Conservation (phyloP, 1,140 invertebrate species). For the Ips typographus region DNA sequence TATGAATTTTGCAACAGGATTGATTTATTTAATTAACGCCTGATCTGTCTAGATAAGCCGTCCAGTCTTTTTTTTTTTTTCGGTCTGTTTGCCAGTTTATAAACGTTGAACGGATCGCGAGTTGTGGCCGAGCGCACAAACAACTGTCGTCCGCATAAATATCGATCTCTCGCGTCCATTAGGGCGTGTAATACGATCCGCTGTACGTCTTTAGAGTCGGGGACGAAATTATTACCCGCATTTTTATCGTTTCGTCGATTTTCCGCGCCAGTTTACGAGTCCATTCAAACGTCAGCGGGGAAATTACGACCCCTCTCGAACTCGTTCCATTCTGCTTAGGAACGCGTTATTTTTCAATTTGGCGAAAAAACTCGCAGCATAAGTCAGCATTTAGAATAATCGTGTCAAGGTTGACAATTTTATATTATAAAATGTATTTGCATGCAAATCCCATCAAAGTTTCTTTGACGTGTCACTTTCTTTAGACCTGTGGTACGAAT, state of each 20-base stretch:
- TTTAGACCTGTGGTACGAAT: too few relatives aligned
- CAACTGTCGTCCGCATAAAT: conserved; percentile 6
- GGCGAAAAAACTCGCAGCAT: not conserved
- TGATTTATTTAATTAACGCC: not conserved
- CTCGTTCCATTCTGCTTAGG: conserved; percentile 1
- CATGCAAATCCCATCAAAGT: too few relatives aligned
- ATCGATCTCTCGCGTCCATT: conserved; percentile 11
- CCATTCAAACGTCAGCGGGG: conserved; percentile 27
- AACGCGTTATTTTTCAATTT: not conserved
- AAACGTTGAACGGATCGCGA: not conserved
- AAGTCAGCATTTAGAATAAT: too few relatives aligned
- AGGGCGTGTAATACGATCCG: conserved; percentile 16
- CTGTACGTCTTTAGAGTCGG: conserved; percentile 3
- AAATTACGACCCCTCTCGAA: conserved; percentile 1
- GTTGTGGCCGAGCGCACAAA: not conserved
- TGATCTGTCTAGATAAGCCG: not conserved
- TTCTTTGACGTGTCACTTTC: too few relatives aligned
- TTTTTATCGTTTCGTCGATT: conserved; percentile 30
- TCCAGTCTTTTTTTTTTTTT: conserved; percentile 1
- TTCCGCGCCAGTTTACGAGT: conserved; percentile 23
- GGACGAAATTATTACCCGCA: conserved; percentile 27
- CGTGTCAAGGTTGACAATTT: too few relatives aligned
- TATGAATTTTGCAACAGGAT: conserved; percentile 1
- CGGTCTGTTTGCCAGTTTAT: not conserved
- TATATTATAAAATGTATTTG: too few relatives aligned